These are phyloP conservation scores for Argyrosomus regius DNA, from an alignment of 2,797 vertebrate species.

Conservation along the genomic window DNA sequence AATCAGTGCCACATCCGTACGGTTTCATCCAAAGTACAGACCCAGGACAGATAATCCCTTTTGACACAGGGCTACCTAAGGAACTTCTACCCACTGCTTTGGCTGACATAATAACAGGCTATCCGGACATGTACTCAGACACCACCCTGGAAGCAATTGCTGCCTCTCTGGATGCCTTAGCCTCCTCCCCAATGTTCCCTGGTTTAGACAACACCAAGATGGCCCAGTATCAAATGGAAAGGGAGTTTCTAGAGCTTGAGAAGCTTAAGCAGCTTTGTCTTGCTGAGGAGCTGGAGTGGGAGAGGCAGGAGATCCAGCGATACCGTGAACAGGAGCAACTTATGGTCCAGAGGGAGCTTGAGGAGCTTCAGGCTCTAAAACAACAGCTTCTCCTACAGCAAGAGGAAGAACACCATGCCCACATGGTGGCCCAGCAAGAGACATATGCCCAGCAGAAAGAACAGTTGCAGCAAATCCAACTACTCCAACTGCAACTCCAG, in stretches of 20 bases:
- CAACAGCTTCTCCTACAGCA: constrained; percentile 97
- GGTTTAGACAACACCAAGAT: constrained; percentile 94
- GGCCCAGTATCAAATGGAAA: constrained; percentile 95
- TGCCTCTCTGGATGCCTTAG: constrained; percentile 89
- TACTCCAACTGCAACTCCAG: constrained; percentile 97
- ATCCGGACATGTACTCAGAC: constrained; percentile 93
- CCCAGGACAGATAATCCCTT: constrained; percentile 85
- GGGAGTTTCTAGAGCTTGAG: constrained; percentile 96
- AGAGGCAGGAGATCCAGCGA: constrained; percentile 98
- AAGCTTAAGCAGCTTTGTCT: constrained; percentile 98
- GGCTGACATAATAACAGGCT: constrained; percentile 89
- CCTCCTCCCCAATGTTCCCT: constrained; percentile 89
- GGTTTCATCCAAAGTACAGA: constrained; percentile 90
- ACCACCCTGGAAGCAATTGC: constrained; percentile 86
- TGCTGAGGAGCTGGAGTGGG: constrained; percentile 98
- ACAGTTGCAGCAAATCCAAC: constrained; percentile 97
- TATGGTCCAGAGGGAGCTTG: constrained; percentile 97
- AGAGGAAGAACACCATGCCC: constrained; percentile 97
- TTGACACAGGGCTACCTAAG: constrained; percentile 87
- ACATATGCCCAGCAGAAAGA: constrained; percentile 95
- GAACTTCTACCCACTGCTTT: constrained; percentile 88
- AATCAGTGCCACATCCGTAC: constrained; percentile 89
- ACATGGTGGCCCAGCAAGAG: constrained; percentile 97
- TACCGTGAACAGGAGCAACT: constrained; percentile 98
- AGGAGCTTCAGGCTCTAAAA: constrained; percentile 97